phyloP scores from a whole-genome alignment of 2,113 vertebrate genomes.

The Sarotherodon lohbergeri region DNA sequence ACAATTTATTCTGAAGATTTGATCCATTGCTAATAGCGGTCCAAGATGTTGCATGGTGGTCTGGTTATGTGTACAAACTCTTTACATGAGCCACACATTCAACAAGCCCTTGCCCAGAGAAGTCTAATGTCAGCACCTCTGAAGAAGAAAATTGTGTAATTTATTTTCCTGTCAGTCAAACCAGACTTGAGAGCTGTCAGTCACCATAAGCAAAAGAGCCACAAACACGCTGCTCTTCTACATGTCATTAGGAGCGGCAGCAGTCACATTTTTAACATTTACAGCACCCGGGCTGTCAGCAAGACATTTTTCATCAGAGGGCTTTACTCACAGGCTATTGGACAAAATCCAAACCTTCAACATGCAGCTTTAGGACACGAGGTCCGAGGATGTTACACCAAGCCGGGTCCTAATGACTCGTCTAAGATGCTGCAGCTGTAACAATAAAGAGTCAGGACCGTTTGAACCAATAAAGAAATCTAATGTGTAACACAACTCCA shows the following conservation, averaged over 20 bases:
- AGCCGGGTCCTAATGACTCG: not conserved
- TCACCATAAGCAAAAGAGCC: constrained; percentile 27
- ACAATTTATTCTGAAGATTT: not conserved
- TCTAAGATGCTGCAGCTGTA: not conserved
- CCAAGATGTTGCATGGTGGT: constrained; percentile 11
- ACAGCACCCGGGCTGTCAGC: constrained; percentile 80
- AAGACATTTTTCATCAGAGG: constrained; percentile 85
- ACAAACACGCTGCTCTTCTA: constrained; percentile 23
- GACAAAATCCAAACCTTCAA: constrained; percentile 79
- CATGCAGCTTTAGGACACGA: constrained; percentile 8
- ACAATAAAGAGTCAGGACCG: not conserved
- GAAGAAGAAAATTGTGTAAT: constrained; percentile 28
- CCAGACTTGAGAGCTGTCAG: constrained; percentile 49
- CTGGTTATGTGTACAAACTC: constrained; percentile 17
- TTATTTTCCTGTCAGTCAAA: constrained; percentile 56
- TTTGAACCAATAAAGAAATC: not conserved
- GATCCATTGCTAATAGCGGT: not conserved
- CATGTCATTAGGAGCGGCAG: constrained; percentile 39
- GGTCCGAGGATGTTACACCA: not conserved
- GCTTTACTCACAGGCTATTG: constrained; percentile 81
- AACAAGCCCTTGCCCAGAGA: constrained; percentile 22
- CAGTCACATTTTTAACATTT: constrained; percentile 34
- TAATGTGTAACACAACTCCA: not conserved
- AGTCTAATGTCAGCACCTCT: constrained; percentile 43
- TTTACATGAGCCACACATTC: constrained; percentile 1